A percentile compares a stretch with the other conserved stretches of the same genome.
These are phyloP conservation scores for Morpho achilles DNA, from an alignment of 2,888 invertebrate species.

Conservation along the genomic window DNA sequence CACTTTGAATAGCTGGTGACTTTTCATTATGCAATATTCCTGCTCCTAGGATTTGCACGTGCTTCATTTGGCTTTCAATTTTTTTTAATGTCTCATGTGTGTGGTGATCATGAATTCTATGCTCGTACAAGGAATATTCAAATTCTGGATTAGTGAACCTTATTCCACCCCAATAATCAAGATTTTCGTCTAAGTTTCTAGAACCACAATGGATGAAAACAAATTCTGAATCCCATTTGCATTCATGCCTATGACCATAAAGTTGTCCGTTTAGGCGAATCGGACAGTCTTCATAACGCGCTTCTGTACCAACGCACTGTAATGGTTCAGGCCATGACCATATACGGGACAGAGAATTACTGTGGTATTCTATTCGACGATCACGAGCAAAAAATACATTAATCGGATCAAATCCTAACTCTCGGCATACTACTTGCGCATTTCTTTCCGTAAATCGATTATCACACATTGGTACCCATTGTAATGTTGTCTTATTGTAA, in stretches of 20 bases:
- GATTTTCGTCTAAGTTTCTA: constrained; percentile 80
- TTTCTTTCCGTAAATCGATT: constrained; percentile 96
- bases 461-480: constrained; percentile 99
- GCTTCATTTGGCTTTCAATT: constrained; percentile 88
- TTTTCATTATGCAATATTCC: constrained; percentile 97
- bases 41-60: constrained; percentile 92
- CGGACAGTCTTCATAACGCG: constrained; percentile 88
- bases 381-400: constrained; percentile 94
- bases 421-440: constrained; percentile 97
- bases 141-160: constrained; percentile 94
- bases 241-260: constrained; percentile 90
- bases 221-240: constrained; percentile 93
- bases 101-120: constrained; percentile 88
- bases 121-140: constrained; percentile 90
- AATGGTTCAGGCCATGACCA: constrained; percentile 98
- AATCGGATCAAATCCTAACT: constrained; percentile 92
- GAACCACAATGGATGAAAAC: constrained; percentile 95
- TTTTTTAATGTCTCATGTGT: constrained; percentile 85
- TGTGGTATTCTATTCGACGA: constrained; percentile 91
- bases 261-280: constrained; percentile 94
- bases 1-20: constrained; percentile 93
- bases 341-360: constrained; percentile 90
- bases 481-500: constrained; percentile 95
- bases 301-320: constrained; percentile 89
- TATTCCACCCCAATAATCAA: constrained; percentile 97